Conservation (phyloP, 2,888 invertebrate genomes). For the Augiades crinisus region DNA sequence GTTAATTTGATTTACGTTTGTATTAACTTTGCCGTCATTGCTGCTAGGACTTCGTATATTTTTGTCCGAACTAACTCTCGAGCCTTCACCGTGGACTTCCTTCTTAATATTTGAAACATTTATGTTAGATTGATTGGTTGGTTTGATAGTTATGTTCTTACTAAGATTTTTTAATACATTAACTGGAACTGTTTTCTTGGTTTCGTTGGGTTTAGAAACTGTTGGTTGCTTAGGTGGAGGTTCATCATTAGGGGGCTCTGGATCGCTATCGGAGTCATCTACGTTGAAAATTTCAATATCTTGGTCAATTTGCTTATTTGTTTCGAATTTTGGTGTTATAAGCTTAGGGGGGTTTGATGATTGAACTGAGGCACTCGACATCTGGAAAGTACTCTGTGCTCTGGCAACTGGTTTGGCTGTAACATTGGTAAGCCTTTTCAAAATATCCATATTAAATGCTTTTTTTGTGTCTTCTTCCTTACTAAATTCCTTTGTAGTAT, state of each 20-base stretch:
- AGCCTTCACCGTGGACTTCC: slow-evolving; percentile 6
- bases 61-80: background rate
- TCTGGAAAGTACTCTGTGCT: slow-evolving; percentile 34
- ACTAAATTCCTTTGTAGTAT: slow-evolving; percentile 25
- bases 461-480: slow-evolving; percentile 34
- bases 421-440: slow-evolving; percentile 55
- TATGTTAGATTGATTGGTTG: slow-evolving; percentile 37
- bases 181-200: slow-evolving; percentile 30
- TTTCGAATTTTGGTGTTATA: slow-evolving; percentile 36
- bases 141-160: slow-evolving; percentile 57
- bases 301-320: slow-evolving; percentile 41
- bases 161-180: slow-evolving; percentile 49
- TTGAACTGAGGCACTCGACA: slow-evolving; percentile 27
- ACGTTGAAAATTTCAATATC: slow-evolving; percentile 67
- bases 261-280: slow-evolving; percentile 70
- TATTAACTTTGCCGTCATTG: slow-evolving; percentile 15
- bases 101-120: slow-evolving; percentile 25
- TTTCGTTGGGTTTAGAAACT: slow-evolving; percentile 27
- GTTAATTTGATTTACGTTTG: slow-evolving; percentile 11
- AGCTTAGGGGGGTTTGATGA: slow-evolving; percentile 22
- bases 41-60: slow-evolving; percentile 9
- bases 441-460: slow-evolving; percentile 44
- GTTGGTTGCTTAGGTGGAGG: slow-evolving; percentile 14
- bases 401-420: slow-evolving; percentile 50
- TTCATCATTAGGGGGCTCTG: slow-evolving; percentile 32